Evolutionary conservation across 2,113 vertebrate species (phyloP), one percentile per base, ranked within the genome.

Genomic region (Abramis brama): DNA sequence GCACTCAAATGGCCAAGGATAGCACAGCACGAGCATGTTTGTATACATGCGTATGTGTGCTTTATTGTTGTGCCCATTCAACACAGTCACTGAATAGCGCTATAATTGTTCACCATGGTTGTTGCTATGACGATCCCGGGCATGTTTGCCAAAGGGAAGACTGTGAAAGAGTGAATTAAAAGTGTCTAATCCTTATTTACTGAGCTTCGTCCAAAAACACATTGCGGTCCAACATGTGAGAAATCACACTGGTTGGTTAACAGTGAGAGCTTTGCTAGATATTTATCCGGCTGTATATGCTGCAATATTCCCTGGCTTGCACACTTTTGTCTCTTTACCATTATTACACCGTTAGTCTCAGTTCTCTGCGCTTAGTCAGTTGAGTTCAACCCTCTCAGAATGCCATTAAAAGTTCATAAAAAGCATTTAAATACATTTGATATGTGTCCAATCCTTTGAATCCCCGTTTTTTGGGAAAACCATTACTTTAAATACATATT

Each of bases 1-100:
- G n/a, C 59, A 52, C 80, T 52, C 25, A 71, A n/a, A 64, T 55
- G 57, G 50, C 45, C 17, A 59, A 52, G 52, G 27, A 47, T 50
- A 74, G 50, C 62, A 66, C 47, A 25, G 47, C 15, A 21, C 50
- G 21, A 55, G 30, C 39, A 13, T 86, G 59, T 86, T 25, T 73
- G 21, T 25, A 36, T 47, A 21, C 47, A 47, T 5, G 43, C 8
- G n/a, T 79, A 59, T 45, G 43, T 80, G 27, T 57, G 62, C 39
- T 79, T 66, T 30, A 85, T 88, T 85, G 52, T 66, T 62, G 77
- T 27, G 73, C 52, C 66, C 60, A 84, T 86, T 87, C 82, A 89
- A 85, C 85, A 78, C 82, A 86, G 81, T 60, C 52, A 27, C 71
- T 75, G 77, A 89, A 89, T 79, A 88, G 88, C 87, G 78, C 85